Conservation (phyloP, 2,113 vertebrate species). For the Lutjanus erythropterus region DNA sequence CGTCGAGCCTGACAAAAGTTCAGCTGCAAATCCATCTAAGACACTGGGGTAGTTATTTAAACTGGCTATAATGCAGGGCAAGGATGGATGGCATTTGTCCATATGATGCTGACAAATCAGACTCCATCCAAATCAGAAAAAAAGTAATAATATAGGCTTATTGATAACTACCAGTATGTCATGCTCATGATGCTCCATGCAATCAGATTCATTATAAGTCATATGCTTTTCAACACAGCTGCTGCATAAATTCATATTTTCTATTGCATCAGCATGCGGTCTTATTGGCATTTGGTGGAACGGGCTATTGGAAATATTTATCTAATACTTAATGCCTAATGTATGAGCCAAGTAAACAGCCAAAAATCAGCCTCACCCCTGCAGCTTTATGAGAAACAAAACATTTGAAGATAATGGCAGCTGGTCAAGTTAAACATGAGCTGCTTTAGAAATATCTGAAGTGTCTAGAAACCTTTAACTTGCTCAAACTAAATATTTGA, state of each 20-base stretch:
- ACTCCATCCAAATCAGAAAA: not conserved
- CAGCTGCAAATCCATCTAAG: slow-evolving; percentile 49
- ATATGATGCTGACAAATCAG: slow-evolving; percentile 17
- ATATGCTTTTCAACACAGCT: not conserved
- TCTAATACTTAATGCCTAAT: not conserved
- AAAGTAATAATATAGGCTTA: not conserved
- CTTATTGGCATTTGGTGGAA: not conserved
- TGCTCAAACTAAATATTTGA: not conserved
- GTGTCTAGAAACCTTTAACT: not conserved
- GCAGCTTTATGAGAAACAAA: not conserved
- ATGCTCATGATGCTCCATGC: not conserved
- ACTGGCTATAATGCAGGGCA: slow-evolving; percentile 20
- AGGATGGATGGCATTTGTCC: slow-evolving; percentile 26
- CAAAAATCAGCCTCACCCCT: not conserved
- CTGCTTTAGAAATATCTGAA: not conserved
- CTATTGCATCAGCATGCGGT: not conserved
- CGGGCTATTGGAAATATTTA: not conserved
- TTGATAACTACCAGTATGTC: not conserved
- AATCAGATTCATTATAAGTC: not conserved
- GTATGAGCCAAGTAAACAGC: not conserved
- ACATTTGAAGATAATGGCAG: not conserved
- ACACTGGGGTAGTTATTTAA: slow-evolving; percentile 1
- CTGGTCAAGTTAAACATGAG: not conserved
- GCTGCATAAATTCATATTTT: not conserved
- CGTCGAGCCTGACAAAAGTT: slow-evolving; percentile 23